Base-by-base conservation (phyloP, 2,113 vertebrate species). In the Myrmecophaga tridactyla region DNA sequence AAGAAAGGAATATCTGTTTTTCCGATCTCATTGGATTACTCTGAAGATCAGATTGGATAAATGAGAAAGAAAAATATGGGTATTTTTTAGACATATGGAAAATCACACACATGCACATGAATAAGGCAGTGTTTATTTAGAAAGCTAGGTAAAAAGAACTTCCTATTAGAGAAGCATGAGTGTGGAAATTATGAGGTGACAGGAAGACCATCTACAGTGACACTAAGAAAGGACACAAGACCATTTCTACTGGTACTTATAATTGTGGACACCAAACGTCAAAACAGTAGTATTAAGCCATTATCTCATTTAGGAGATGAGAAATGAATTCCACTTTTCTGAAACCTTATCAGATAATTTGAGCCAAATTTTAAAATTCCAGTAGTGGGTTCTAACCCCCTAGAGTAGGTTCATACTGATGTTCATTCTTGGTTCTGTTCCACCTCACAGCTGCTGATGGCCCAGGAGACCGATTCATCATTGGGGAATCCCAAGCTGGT, bases 401-500 rank as follows among this genome's bases (percentile, higher is more conserved):
- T 89, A 43, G 25, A 65, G 3, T 91, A 78, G 36, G 43, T 92
- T 72, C 60, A 86, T 92, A 75, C 80, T 96, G 67, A 96, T 81
- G 80, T 86, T 96, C 96, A 31, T 95, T 98, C 95, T 97, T 97
- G 97, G 2, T 93, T 88, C 92, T 98, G 43, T 98, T 92, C 86
- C 73, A 70, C 98, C 93, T 98, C 97, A 98, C 94, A 99, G 99
- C 99, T 98, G 99, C 99, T 94, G 99, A 99, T 92, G 99, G 99
- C 91, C 99, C 99, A 87, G 99, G 99, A 95, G 99, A 99, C 98
- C 99, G 99, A 97, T 99, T 99, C 97, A 99, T 99, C 98, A 99
- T 99, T 96, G 99, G 99, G 96, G 99, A 99, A 98, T 99, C 99
- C 96, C 99, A 99, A 98, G 99, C 99, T 98, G 99, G 99, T 98